Evolutionary conservation across 2,888 invertebrate genomes (phyloP).

Genomic region (Cataglyphis cursor): DNA sequence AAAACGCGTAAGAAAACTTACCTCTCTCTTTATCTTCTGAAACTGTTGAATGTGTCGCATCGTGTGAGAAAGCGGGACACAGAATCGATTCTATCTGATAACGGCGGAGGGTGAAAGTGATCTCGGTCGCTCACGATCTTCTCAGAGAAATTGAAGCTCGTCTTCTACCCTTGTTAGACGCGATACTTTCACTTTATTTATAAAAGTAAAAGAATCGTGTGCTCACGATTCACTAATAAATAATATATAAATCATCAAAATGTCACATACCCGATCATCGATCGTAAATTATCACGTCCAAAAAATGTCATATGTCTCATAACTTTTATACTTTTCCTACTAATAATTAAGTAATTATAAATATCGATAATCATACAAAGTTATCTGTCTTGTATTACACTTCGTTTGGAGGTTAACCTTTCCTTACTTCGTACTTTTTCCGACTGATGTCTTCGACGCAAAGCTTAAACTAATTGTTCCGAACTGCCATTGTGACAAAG

Average conservation of each 20-base stretch:
- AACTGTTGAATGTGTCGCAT: not conserved
- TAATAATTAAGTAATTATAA: not conserved
- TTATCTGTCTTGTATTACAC: not conserved
- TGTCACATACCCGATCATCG: too few species aligned
- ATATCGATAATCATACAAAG: not conserved
- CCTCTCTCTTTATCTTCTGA: too few species aligned
- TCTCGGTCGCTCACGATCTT: slow-evolving; percentile 68
- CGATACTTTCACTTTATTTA: slow-evolving; percentile 68
- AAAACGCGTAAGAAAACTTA: not conserved
- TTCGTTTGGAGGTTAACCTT: not conserved
- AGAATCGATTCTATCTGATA: slow-evolving; percentile 64
- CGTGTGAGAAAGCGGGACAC: slow-evolving; percentile 63
- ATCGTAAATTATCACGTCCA: not conserved
- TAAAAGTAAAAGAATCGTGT: slow-evolving; percentile 44
- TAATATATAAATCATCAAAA: not conserved
- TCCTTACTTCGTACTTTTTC: too few species aligned
- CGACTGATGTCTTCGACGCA: too few species aligned
- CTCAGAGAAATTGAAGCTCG: slow-evolving; percentile 71
- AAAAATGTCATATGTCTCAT: not conserved
- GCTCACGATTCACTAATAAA: slow-evolving; percentile 29
- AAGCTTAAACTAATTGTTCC: too few species aligned
- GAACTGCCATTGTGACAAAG: too few species aligned
- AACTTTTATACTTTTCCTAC: not conserved
- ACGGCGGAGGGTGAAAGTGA: slow-evolving; percentile 65
- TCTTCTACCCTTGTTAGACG: slow-evolving; percentile 66